Base-by-base conservation (phyloP, 2,113 vertebrate genomes). In the Mormyrus lacerda region DNA sequence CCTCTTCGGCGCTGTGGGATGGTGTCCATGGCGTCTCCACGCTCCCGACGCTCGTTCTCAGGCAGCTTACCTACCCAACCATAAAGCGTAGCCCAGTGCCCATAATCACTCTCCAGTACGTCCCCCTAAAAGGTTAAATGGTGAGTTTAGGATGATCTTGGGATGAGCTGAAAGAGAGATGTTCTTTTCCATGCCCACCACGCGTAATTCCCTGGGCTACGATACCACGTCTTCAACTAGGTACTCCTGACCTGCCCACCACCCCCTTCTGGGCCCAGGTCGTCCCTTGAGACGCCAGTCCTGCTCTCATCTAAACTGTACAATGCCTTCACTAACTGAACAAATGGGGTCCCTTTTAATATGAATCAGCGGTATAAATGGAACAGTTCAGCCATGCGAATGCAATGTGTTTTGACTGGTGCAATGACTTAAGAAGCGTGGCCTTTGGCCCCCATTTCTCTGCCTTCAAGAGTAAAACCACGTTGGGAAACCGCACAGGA, bases 31-130 rank as follows among this genome's bases (percentile, higher is more conserved):
- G 9, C 87, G 13, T 44, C n/a, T 27, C 42, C 24, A 21, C 21
- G 1, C 17, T 85, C 19, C n/a, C 44, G 6, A 4, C 4, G 61
- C 17, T 8, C 27, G 19, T 27, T 88, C 90, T 15, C 89, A 93
- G 91, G 93, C 91, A 91, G 93, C 93, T 92, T 91, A 91, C 44
- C 87, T 48, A 19, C 17, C 11, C 47, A 42, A 76, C 65, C 44
- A 47, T 48, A 69, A 47, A 31, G 27, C 17, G 27, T 4, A 35
- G 91, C 92, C 93, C 94, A 91, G 89, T 91, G 92, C 91, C 92
- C 92, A 93, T 95, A 95, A 95, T 95, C 95, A 95, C 94, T 94
- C 95, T 95, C 95, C 94, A 94, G 95, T 94, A 94, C 91, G 93
- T 79, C 13, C 35, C 15, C 4, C 73, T 42, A 39, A 76, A 13